Evolutionary conservation across 2,888 invertebrate species (phyloP).

Genomic region (Chymomyza amoena): DNA sequence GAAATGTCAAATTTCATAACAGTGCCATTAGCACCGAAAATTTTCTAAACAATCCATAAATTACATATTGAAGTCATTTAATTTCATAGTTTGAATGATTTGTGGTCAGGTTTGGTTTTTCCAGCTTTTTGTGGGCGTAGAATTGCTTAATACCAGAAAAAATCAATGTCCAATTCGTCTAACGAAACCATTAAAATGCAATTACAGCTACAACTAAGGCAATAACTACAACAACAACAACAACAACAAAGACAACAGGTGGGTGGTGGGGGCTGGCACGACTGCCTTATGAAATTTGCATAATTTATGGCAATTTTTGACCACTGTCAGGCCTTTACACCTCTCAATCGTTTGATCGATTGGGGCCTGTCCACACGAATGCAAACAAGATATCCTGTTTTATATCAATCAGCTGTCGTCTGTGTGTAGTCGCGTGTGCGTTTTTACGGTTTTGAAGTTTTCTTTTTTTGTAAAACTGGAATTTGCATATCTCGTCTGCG

Average conservation of each 20-base stretch:
- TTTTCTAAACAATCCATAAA: constrained; percentile 44
- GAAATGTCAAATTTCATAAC: background rate
- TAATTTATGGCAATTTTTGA: constrained; percentile 5
- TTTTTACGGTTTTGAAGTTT: constrained; percentile 28
- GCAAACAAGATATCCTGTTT: constrained; percentile 55
- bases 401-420: constrained; percentile 52
- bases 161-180: constrained; percentile 29
- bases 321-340: background rate
- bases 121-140: background rate
- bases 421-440: constrained; percentile 18
- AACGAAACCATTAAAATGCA: constrained; percentile 67
- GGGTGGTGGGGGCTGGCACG: constrained; percentile 7
- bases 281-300: constrained; percentile 5
- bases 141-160: constrained; percentile 40
- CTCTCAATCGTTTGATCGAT: background rate
- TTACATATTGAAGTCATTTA: constrained; percentile 54
- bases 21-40: background rate
- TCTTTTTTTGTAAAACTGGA: constrained; percentile 3
- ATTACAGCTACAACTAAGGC: constrained; percentile 40
- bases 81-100: constrained; percentile 55
- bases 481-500: constrained; percentile 51
- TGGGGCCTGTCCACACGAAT: constrained; percentile 44
- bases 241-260: constrained; percentile 14
- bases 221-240: constrained; percentile 4
- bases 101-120: constrained; percentile 27